Evolutionary conservation across 1,140 invertebrate genomes (phyloP), one percentile per base, ranked within the genome.

Genomic region (Chrysopa pallens): DNA sequence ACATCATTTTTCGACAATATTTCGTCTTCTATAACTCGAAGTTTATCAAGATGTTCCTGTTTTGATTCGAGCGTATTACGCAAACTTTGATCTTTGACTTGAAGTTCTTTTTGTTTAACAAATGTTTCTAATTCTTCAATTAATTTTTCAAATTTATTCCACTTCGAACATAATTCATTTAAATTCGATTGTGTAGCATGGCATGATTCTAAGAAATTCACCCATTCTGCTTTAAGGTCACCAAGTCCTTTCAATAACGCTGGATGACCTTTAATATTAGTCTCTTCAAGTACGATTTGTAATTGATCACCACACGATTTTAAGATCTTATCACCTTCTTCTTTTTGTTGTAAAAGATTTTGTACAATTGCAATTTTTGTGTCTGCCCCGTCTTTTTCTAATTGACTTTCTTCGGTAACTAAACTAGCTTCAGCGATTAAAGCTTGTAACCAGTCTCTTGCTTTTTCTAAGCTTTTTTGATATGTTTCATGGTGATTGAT

Each of bases 31-130:
- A 90, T 63, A 28, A 65, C 63, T 50, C 79, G 78, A 0, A 95
- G 63, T 55, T 85, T 87, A 33, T 81, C 72, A 23, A 92, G 67
- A 64, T 94, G 84, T 9, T 63, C 62, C 45, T 76, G 63, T 60
- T 96, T 96, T 1, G 85, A 74, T 45, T 83, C 78, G 13, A 85
- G 71, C 6, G 78, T 85, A 54, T 76, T 88, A 57, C 87, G 90
- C 6, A 95, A 66, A 49, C 84, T 85, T 61, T 90, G 84, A 59
- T 95, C 90, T 61, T 88, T 87, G 0, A 92, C 68, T 56, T 84
- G 73, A 38, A 68, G 67, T 66, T 95, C 90, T 54, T 83, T 82
- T 35, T 79, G 69, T 53, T 86, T 84, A 11, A 90, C 65, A 90
- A 89, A 96, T 37, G 69, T 65, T 50, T 80, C 80, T 1, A 94